Percentiles rank a stretch among this genome's conserved stretches.
Conservation (phyloP, 2,113 vertebrate species). For the Mobula birostris region DNA sequence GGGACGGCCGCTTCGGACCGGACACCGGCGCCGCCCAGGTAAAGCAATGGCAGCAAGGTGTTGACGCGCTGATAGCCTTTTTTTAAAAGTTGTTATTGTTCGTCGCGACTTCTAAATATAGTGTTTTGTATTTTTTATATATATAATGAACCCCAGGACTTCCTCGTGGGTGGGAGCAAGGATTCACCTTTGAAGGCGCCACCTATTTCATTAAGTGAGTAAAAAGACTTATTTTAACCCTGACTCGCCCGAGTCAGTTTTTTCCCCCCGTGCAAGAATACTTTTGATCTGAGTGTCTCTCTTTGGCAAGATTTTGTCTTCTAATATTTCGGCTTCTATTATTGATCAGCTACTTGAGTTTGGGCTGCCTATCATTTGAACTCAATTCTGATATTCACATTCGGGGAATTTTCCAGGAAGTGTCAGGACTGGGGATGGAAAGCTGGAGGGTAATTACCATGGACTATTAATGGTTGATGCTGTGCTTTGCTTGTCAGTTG, state of each 20-base stretch:
- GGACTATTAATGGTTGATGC: neutral
- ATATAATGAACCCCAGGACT: conserved; percentile 45
- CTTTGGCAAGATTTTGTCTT: no score
- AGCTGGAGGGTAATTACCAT: neutral
- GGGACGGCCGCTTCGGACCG: conserved; percentile 53
- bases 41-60: conserved; percentile 41
- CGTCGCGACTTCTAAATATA: neutral
- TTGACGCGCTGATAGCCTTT: no score
- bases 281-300: neutral
- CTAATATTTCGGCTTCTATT: neutral
- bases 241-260: neutral
- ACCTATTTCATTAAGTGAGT: conserved; percentile 69
- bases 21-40: conserved; percentile 53
- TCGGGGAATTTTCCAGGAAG: neutral
- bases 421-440: neutral
- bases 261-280: neutral
- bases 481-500: neutral
- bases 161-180: conserved; percentile 63
- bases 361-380: neutral
- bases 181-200: conserved; percentile 52
- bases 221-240: neutral
- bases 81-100: neutral
- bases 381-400: neutral
- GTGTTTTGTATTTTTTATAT: neutral
- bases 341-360: neutral